Base-by-base conservation (phyloP, 2,888 invertebrate genomes). In the Macrosiphum euphorbiae region DNA sequence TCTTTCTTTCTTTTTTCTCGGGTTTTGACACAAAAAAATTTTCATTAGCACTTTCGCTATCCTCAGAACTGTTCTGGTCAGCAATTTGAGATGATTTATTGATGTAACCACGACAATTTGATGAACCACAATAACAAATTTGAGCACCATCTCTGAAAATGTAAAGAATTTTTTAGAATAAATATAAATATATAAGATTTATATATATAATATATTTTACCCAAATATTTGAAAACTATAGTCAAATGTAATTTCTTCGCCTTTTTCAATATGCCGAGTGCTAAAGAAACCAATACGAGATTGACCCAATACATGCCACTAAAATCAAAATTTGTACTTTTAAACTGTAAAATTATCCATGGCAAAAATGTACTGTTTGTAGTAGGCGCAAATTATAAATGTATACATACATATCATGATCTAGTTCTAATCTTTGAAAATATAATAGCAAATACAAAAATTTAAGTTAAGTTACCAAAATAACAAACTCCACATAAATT, bases 241-340 rank as follows among this genome's bases (percentile, higher is more conserved):
- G 96, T 99, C 99, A 96, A 99, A 99, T 0, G 99, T 99, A 92
- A 99, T 97, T 96, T 99, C 99, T 96, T 99, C 99, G 0, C 98
- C 98, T 0, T 97, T 97, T 91, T 96, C 96, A 94, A 99, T 98
- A 58, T 97, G 97, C 95, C 98, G 97, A 94, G 97, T 97, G 95
- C 99, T 98, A 96, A 99, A 99, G 96, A 99, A 99, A 0, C 99
- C 99, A 95, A 99, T 98, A 95, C 99, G 96, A 88, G 99, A 96
- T 96, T 99, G 98, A 0, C 98, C 98, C 95, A 98, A 98, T 0
- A 98, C 98, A 0, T 98, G 98, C 98, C 98, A 98, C 96, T 96
- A 95, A 28, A 95, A 95, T 86, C 95, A 94, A 95, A 35, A 95
- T 58, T 87, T 87, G 26, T 35, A 35, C 28, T 78, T 61, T 13